A percentile compares a stretch with the other conserved stretches of the same genome.
These are phyloP conservation scores for Saxidomus purpurata DNA, from an alignment of 1,140 invertebrate species.

Conservation along the genomic window DNA sequence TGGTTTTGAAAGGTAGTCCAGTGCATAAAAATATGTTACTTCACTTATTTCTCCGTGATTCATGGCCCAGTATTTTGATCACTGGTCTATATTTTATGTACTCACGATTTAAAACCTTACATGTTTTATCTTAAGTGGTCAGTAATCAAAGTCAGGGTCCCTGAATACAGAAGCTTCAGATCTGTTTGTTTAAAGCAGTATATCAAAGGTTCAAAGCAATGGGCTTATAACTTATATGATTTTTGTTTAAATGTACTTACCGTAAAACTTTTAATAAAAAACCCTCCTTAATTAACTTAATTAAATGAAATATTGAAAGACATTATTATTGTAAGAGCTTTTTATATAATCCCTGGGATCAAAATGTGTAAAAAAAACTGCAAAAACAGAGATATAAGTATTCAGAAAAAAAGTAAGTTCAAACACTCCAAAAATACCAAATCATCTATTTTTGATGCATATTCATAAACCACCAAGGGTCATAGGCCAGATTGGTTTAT, in stretches of 20 bases:
- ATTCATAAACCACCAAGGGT: too few relatives aligned
- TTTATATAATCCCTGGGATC: too few relatives aligned
- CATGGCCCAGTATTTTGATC: neutral
- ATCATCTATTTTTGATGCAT: too few relatives aligned
- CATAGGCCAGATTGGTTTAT: too few relatives aligned
- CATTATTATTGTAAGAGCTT: too few relatives aligned
- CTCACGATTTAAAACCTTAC: neutral
- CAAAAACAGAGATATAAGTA: too few relatives aligned
- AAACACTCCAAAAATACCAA: too few relatives aligned
- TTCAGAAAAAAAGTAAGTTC: too few relatives aligned
- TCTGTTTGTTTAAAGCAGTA: neutral
- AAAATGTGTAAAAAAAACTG: too few relatives aligned
- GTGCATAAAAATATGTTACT: neutral
- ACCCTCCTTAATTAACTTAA: too few relatives aligned
- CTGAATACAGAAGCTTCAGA: neutral
- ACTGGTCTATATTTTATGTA: neutral
- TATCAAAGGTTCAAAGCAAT: too few relatives aligned
- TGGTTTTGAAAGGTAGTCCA: neutral
- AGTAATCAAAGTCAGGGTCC: neutral
- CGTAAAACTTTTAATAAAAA: neutral
- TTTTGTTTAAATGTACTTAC: neutral
- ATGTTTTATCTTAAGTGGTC: constrained; percentile 23
- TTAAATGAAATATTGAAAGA: too few relatives aligned
- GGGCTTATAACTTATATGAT: neutral
- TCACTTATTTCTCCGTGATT: neutral